These are phyloP conservation scores for Opisthograptis luteolata DNA, from an alignment of 2,888 invertebrate genomes.

Conservation along the genomic window DNA sequence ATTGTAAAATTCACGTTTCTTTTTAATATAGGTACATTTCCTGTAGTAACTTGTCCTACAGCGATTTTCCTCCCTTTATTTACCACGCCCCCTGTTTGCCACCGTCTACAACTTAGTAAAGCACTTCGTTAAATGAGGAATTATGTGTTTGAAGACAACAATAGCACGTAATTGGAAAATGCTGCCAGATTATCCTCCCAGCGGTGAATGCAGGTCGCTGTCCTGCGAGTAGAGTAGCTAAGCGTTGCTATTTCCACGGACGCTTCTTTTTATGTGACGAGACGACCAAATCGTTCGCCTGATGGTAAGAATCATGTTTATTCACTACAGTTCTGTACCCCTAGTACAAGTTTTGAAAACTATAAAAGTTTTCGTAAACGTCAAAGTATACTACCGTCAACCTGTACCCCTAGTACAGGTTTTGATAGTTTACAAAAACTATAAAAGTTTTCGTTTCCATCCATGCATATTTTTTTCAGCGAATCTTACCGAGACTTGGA, in stretches of 20 bases:
- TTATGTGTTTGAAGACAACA: slow-evolving; percentile 28
- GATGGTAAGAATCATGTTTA: too few relatives aligned
- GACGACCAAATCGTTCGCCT: too few relatives aligned
- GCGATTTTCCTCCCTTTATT: slow-evolving; percentile 36
- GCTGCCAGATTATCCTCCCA: slow-evolving; percentile 26
- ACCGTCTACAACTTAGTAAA: slow-evolving; percentile 28
- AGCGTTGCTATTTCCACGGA: not conserved
- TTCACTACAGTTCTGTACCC: too few relatives aligned
- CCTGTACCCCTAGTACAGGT: too few relatives aligned
- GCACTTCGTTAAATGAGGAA: slow-evolving; percentile 35
- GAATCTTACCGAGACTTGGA: too few relatives aligned
- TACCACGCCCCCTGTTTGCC: slow-evolving; percentile 31
- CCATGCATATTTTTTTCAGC: too few relatives aligned
- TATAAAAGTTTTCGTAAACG: too few relatives aligned
- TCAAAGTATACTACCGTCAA: too few relatives aligned
- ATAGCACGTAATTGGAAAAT: slow-evolving; percentile 34
- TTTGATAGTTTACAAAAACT: too few relatives aligned
- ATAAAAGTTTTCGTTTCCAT: too few relatives aligned
- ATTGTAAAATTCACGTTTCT: slow-evolving; percentile 11
- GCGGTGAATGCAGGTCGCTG: slow-evolving; percentile 19
- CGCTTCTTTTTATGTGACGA: not conserved
- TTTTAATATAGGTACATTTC: slow-evolving; percentile 16
- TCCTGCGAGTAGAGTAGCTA: slow-evolving; percentile 2
- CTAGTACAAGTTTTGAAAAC: too few relatives aligned
- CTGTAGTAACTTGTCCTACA: slow-evolving; percentile 30